A percentile compares a stretch with the other conserved stretches of the same genome.
phyloP scores from a whole-genome alignment of 2,113 vertebrate species.

The Falcunculus frontatus region DNA sequence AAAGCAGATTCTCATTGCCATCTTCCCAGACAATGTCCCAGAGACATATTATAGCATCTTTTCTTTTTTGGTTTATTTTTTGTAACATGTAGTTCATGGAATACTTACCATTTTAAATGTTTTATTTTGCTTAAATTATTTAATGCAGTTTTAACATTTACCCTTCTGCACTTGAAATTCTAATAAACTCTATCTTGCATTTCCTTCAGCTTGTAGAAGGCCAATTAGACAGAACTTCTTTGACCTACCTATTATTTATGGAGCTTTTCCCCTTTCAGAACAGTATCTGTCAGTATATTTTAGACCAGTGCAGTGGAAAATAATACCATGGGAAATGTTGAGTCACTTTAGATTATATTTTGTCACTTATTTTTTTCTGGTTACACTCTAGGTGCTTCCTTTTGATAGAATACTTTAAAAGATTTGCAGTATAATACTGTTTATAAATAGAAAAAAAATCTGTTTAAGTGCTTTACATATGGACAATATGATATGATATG shows the following conservation, averaged over 20 bases:
- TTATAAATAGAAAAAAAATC: neutral
- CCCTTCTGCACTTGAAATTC: neutral
- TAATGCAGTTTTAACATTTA: neutral
- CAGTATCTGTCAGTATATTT: slow-evolving; percentile 21
- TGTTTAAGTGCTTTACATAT: neutral
- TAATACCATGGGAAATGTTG: slow-evolving; percentile 36
- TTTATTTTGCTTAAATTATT: neutral
- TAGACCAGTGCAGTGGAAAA: slow-evolving; percentile 40
- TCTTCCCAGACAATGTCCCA: neutral
- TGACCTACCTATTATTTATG: slow-evolving; percentile 39
- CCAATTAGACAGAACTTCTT: slow-evolving; percentile 15
- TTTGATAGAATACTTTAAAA: neutral
- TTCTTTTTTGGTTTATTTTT: neutral
- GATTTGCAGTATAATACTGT: neutral
- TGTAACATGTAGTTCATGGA: neutral
- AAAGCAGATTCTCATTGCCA: neutral
- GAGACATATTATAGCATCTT: neutral
- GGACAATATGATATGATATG: neutral
- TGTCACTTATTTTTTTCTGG: neutral
- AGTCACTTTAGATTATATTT: slow-evolving; percentile 40
- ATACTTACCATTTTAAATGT: neutral
- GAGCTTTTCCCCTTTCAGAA: neutral
- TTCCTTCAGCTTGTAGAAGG: neutral
- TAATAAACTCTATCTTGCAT: slow-evolving; percentile 2
- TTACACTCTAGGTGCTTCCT: neutral